A percentile compares a stretch with the other conserved stretches of the same genome.
phyloP scores from a whole-genome alignment of 2,113 vertebrate species.

The Numenius arquata region DNA sequence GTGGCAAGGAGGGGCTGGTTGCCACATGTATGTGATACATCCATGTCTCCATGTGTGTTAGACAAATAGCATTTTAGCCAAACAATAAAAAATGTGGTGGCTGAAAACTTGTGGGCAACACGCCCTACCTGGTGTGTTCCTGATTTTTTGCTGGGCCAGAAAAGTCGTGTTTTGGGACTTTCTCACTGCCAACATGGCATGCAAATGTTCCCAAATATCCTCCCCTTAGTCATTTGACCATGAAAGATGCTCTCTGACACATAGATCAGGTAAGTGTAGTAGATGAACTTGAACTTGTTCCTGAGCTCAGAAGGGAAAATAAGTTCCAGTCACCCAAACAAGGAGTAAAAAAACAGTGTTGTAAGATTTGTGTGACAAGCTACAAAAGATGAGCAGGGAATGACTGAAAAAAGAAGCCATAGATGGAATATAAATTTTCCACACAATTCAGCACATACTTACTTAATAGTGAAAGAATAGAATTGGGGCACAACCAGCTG shows the following conservation, averaged over 20 bases:
- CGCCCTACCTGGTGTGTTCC: background rate
- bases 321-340: background rate
- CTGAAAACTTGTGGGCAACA: background rate
- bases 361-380: background rate
- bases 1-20: background rate
- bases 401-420: background rate
- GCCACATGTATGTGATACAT: rapidly evolving
- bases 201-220: background rate
- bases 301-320: background rate
- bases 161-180: background rate
- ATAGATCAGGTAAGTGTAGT: background rate
- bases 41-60: rapidly evolving
- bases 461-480: background rate
- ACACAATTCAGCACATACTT: background rate
- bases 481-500: background rate
- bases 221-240: background rate
- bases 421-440: background rate
- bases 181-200: background rate
- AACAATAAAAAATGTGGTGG: background rate
- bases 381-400: rapidly evolving
- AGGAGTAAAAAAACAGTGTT: rapidly evolving
- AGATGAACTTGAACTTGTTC: background rate
- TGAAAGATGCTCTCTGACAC: background rate
- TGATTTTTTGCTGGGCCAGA: background rate
- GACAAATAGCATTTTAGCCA: background rate